Evolutionary conservation across 2,797 vertebrate genomes (phyloP).

Genomic region (Valencia hispanica): DNA sequence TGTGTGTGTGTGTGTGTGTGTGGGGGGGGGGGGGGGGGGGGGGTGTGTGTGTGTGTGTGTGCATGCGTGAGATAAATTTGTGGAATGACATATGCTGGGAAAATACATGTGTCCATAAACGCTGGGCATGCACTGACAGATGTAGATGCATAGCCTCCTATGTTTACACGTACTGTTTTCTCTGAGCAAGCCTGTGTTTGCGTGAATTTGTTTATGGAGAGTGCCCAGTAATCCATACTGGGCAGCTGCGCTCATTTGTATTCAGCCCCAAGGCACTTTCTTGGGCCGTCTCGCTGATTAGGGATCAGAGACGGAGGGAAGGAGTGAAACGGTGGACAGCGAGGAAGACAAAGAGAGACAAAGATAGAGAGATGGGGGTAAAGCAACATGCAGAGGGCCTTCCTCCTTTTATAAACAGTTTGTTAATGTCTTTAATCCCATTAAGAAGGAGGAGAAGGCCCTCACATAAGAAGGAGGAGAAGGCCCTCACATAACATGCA

Average conservation of each 20-base stretch:
- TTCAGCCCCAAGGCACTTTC: conserved; percentile 70
- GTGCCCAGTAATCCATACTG: conserved; percentile 60
- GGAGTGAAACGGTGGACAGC: conserved; percentile 38
- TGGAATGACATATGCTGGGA: conserved; percentile 40
- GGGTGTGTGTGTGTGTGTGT: conserved; percentile 11
- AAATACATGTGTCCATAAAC: conserved; percentile 55
- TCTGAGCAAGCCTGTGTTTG: conserved; percentile 12
- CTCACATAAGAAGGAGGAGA: conserved; percentile 59
- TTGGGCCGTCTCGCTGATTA: conserved; percentile 65
- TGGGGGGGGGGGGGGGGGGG: too few species aligned
- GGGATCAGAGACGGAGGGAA: conserved; percentile 63
- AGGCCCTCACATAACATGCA: conserved; percentile 62
- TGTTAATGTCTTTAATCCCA: conserved; percentile 78
- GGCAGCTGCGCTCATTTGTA: conserved; percentile 74
- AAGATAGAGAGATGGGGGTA: conserved; percentile 40
- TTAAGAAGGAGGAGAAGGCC: conserved; percentile 62
- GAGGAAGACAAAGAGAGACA: conserved; percentile 39
- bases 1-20: conserved; percentile 19
- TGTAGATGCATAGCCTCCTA: conserved; percentile 18
- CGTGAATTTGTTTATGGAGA: conserved; percentile 44
- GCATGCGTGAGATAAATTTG: conserved; percentile 41
- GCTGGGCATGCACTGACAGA: conserved; percentile 51
- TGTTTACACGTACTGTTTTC: conserved; percentile 42
- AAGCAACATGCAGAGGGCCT: conserved; percentile 55
- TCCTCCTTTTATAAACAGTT: conserved; percentile 72